Evolutionary conservation across 2,113 vertebrate genomes (phyloP), one percentile per base, ranked within the genome.

Genomic region (Emydura subglobosa): DNA sequence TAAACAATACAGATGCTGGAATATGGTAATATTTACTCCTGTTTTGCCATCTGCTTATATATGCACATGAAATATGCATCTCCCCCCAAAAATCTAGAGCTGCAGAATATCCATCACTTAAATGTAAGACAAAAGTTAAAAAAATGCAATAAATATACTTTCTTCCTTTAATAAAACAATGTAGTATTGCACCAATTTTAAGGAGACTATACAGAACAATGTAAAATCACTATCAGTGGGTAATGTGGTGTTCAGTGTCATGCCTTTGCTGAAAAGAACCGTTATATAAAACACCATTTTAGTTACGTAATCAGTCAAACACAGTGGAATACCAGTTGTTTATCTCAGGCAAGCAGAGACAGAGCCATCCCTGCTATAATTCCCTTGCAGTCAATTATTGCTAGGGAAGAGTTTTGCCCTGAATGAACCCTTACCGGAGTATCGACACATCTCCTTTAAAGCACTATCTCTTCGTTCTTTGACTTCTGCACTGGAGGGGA

Each of bases 1-100:
- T 39, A 55, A 96, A 90, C 90, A 95, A 49, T 47, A 82, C 0
- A 84, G 85, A 78, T 34, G 25, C 61, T 91, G 65, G 87, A 91
- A 95, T 50, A 80, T 50, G 74, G 72, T 47, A 93, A 88, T 95
- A 89, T 96, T 97, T 97, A 95, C 91, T 89, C 93, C 87, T 91
- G 78, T 57, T 95, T 96, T 97, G 61, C 94, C 90, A 93, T 85
- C 96, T 95, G 94, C 81, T 96, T 95, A 82, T 86, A 72, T 34
- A 94, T 84, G 89, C 93, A 86, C 29, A 93, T 47, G 59, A 93
- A 91, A 72, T 74, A 88, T 34, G 86, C 87, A 81, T 6, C 94
- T 44, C 92, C 74, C 50, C 93, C 74, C 50, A 87, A 86, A 86
- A 90, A 90, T 3, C 4, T 21, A 12, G 51, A 96, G 53, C 55